Evolutionary conservation across 2,797 vertebrate species (phyloP), one percentile per base, ranked within the genome.

Genomic region (Selene dorsalis): DNA sequence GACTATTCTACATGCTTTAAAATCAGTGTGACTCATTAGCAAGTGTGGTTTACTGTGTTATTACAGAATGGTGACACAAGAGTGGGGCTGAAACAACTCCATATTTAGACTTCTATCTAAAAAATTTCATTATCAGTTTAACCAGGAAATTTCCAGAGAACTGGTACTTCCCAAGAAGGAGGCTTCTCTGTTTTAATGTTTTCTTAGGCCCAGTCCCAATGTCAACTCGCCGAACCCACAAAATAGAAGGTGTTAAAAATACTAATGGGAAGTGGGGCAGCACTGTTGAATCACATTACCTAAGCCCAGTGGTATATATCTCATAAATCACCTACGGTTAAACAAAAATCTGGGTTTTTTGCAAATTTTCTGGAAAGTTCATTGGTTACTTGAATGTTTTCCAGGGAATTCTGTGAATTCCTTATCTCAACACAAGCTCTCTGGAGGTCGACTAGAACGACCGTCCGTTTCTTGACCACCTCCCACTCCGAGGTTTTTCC

Each of bases 11-110:
- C 41, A 52, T 30, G 30, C 35, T 20, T 53, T 75, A 41, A 52
- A 10, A 64, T 45, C 8, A 32, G 18, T 18, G 4, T 73, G 62
- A 80, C 76, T 69, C 72, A 75, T 64, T 60, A 20, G 50, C 18
- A 35, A 18, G 18, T 35, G 52, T 39, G 41, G 57, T 50, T 76
- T 39, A 26, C 43, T 65, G 39, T 35, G 45, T 10, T 63, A 38
- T 13, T 48, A 7, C 47, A 52, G 5, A 22, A 41, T 14, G 26
- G 18, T 1, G 53, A 53, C 35, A 64, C 9, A 52, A 24, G 7
- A 50, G n/a, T 28, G 17, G 48, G 12, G 12, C 26, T 28, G 6
- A 64, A 63, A 45, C 4, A 39, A 3, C 5, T 67, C 52, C 66
- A 61, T 57, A 69, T 76, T 73, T 26, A 53, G 26, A 69, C 22